phyloP scores from a whole-genome alignment of 2,113 vertebrate genomes.

The Cyprinodon brontotheroides region DNA sequence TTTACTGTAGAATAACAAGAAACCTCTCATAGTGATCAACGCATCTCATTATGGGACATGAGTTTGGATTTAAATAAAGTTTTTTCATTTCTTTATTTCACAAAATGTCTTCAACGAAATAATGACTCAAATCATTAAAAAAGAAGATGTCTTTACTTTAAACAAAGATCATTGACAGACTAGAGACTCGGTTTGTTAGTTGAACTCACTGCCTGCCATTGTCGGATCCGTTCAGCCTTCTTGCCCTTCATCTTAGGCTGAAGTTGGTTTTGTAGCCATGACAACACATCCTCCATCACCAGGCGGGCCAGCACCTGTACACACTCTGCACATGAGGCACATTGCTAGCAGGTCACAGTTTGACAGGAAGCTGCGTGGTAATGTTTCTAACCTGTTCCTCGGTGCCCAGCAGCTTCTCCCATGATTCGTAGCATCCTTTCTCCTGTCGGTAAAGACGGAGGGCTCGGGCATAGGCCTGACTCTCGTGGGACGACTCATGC shows the following conservation, averaged over 20 bases:
- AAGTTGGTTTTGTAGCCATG: conserved; percentile 88
- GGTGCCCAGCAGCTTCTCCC: conserved; percentile 86
- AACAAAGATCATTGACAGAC: not conserved
- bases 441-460: conserved; percentile 89
- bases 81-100: not conserved
- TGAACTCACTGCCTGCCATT: conserved; percentile 85
- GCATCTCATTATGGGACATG: not conserved
- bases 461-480: conserved; percentile 83
- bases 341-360: not conserved
- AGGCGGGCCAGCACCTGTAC: conserved; percentile 83
- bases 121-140: not conserved
- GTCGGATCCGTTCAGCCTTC: conserved; percentile 86
- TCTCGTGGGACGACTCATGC: conserved; percentile 83
- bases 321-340: conserved; percentile 2
- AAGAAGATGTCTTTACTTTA: not conserved
- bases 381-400: conserved; percentile 82
- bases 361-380: not conserved
- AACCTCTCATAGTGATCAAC: not conserved
- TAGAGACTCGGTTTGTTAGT: not conserved
- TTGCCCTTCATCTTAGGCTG: conserved; percentile 90
- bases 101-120: not conserved
- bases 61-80: too few species aligned
- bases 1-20: not conserved
- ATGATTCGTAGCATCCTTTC: conserved; percentile 87
- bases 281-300: conserved; percentile 91